Evolutionary conservation across 2,113 vertebrate species (phyloP), one percentile per base, ranked within the genome.

Genomic region (Rhodinocichla rosea): DNA sequence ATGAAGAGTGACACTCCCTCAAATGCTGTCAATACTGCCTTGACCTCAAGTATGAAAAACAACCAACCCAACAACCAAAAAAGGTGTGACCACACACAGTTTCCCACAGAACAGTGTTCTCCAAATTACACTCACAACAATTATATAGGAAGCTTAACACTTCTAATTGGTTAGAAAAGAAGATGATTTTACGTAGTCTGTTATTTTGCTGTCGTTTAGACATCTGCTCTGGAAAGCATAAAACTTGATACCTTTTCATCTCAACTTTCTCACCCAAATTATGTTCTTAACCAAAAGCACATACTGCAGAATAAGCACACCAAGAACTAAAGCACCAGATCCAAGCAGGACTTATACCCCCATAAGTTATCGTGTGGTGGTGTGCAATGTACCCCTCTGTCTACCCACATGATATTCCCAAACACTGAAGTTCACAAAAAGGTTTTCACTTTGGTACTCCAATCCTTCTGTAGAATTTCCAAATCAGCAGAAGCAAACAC

Each of bases 1-100:
- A 2, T 4, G 42, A 45, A 30, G 8, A 62, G 39, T 0, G 0
- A 35, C 40, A 10, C 64, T 74, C 64, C 30, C 44, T 22, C 49
- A 83, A 79, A 62, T 8, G 33, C 28, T 49, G 68, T 12, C 55
- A 69, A 24, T 15, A 17, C 4, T 69, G 40, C 32, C 44, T 26
- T 60, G 44, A 47, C 15, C 70, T 87, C 53, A 49, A 53, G 28
- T 9, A 49, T 5, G 1, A 57, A 52, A 52, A 57, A 19, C 56
- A 49, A 33, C 28, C 57, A 42, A 49, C 7, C 14, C 35, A 83
- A 18, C 15, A 55, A 37, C 14, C 39, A 49, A 47, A 30, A 49
- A 7, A 26, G n/a, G 37, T 21, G 8, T 57, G 30, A 27, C 55
- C 55, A 33, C 22, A 53, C 13, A 62, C 37, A 49, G 27, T 42